Percentiles rank a stretch among this genome's conserved stretches.
Evolutionary conservation across 2,797 vertebrate species (phyloP).

Genomic region (Podargus strigoides): DNA sequence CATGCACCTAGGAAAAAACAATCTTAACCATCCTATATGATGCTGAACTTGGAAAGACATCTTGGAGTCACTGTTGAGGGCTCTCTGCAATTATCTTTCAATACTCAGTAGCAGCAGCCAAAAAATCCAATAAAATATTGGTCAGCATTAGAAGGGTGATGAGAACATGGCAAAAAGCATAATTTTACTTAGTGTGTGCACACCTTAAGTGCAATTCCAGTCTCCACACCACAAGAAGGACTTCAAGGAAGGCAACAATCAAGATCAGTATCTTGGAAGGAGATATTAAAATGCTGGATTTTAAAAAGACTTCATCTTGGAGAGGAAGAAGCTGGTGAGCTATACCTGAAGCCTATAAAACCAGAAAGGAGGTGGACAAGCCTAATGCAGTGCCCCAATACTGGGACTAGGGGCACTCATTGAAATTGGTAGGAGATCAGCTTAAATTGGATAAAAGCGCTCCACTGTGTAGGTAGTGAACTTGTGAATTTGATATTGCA

Average conservation of each 20-base stretch:
- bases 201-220: neutral
- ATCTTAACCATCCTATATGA: neutral
- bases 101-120: neutral
- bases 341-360: neutral
- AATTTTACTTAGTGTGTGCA: neutral
- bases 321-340: neutral
- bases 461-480: neutral
- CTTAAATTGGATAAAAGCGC: neutral
- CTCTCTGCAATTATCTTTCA: neutral
- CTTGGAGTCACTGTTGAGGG: neutral
- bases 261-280: neutral
- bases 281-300: neutral
- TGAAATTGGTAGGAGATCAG: neutral
- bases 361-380: neutral
- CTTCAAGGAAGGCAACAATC: neutral
- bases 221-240: neutral
- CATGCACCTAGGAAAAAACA: neutral
- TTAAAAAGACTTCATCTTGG: neutral
- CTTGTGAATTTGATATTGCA: neutral
- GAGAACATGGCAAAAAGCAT: neutral
- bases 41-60: neutral
- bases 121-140: neutral
- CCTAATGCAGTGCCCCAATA: neutral
- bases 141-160: neutral
- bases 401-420: fast-evolving